Percentiles rank a stretch among this genome's conserved stretches.
Evolutionary conservation across 2,797 vertebrate species (phyloP).

Genomic region (Sylvilagus floridanus): DNA sequence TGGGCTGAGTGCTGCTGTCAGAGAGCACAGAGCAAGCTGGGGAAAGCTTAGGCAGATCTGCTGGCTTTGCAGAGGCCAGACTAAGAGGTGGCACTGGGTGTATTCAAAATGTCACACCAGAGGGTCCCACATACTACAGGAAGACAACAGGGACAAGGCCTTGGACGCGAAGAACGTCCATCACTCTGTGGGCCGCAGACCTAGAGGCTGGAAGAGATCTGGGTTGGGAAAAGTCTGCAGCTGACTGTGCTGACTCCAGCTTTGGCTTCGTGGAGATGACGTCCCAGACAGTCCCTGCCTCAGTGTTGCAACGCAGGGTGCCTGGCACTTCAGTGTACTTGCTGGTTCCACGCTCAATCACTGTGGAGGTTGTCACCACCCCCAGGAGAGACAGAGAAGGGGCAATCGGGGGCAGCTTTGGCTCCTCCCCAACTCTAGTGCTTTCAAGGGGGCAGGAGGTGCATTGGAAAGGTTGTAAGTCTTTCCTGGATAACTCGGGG

Average conservation of each 20-base stretch:
- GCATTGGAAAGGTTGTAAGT: neutral
- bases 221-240: no score
- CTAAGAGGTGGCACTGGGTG: neutral
- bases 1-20: neutral
- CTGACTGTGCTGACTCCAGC: neutral
- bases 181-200: no score
- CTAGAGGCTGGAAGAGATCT: neutral
- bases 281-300: neutral
- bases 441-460: neutral
- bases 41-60: neutral
- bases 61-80: neutral
- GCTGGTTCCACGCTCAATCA: neutral
- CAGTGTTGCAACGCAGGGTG: neutral
- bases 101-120: neutral
- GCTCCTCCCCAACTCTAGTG: neutral
- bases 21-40: rapidly evolving
- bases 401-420: neutral
- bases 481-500: neutral
- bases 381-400: neutral
- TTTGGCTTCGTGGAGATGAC: neutral
- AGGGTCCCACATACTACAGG: rapidly evolving
- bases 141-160: neutral
- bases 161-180: neutral
- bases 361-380: neutral
- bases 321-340: neutral